phyloP scores from a whole-genome alignment of 2,113 vertebrate species.

The Heterotis niloticus region DNA sequence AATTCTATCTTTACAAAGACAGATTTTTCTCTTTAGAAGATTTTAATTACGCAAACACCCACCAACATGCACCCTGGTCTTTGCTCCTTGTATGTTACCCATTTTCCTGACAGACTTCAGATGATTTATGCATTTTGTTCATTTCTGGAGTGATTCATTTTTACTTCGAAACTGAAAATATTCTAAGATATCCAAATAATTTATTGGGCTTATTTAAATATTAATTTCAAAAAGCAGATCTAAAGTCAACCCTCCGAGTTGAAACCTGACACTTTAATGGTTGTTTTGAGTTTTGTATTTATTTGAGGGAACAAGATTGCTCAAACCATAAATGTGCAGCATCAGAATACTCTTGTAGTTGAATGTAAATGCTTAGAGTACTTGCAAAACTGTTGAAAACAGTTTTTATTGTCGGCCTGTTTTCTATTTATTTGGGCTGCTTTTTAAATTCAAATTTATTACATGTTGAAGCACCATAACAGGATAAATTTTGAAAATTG shows the following conservation, averaged over 20 bases:
- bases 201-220: slow-evolving; percentile 19
- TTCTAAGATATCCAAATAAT: slow-evolving; percentile 27
- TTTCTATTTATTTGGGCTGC: no score
- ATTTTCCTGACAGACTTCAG: background rate
- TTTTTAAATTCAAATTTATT: no score
- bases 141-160: slow-evolving; percentile 13
- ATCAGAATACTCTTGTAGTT: no score
- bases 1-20: background rate
- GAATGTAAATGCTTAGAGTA: background rate
- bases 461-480: no score
- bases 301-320: background rate
- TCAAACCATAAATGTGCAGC: no score
- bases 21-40: background rate
- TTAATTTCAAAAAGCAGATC: slow-evolving; percentile 2
- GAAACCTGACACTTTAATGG: background rate
- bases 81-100: background rate
- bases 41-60: background rate
- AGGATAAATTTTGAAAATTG: no score
- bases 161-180: slow-evolving; percentile 20
- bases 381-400: background rate
- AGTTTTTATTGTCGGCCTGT: background rate
- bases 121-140: background rate
- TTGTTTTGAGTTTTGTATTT: background rate
- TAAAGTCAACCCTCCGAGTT: background rate
- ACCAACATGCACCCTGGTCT: background rate